Conservation (phyloP, 2,888 invertebrate species). For the Ecdyonurus torrentis region DNA sequence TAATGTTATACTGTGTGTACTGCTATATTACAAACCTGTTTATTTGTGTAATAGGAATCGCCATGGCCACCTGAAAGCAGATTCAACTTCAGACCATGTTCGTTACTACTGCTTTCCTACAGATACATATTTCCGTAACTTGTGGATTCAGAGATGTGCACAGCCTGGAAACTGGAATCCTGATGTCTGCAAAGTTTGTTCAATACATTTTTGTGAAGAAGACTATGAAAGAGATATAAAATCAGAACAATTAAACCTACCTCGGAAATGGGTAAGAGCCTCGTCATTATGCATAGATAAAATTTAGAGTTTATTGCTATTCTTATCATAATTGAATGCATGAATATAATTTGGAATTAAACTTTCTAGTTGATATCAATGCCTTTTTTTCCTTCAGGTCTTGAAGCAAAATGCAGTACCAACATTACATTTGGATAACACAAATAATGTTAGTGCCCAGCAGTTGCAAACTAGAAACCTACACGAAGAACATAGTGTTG, state of each 20-base stretch:
- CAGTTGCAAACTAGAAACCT: too few species aligned
- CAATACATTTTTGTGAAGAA: not conserved
- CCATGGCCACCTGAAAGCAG: not conserved
- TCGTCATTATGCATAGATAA: too few species aligned
- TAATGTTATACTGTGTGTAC: too few species aligned
- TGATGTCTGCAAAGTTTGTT: not conserved
- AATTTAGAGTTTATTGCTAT: too few species aligned
- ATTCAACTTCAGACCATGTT: not conserved
- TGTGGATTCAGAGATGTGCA: not conserved
- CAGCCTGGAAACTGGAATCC: not conserved
- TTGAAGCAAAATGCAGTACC: not conserved
- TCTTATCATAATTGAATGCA: too few species aligned
- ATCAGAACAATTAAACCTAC: not conserved
- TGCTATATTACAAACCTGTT: too few species aligned
- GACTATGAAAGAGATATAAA: not conserved
- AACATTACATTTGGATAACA: not conserved
- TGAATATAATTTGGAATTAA: too few species aligned
- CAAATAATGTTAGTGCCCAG: too few species aligned
- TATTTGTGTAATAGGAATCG: too few species aligned
- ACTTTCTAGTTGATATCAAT: not conserved
- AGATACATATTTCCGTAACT: not conserved
- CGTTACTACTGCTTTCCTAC: not conserved
- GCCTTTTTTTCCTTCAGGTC: not conserved
- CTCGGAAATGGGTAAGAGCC: not conserved
- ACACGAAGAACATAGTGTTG: too few species aligned